Evolutionary conservation across 1,140 invertebrate genomes (phyloP).

Genomic region (Drosophila melanica): DNA sequence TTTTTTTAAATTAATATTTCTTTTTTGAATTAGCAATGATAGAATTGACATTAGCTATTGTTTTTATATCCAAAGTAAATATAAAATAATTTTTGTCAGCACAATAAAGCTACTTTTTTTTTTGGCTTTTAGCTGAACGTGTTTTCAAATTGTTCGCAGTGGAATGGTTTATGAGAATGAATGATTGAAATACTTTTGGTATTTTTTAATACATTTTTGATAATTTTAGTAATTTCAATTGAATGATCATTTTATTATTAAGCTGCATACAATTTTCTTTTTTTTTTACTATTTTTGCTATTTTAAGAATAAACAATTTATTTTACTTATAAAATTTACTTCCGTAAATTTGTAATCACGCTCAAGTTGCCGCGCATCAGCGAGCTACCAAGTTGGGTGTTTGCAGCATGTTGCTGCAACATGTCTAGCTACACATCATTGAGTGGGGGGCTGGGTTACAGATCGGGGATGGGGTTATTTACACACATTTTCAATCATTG

Average conservation of each 20-base stretch:
- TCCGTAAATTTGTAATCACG: constrained; percentile 11
- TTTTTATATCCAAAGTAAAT: too few species aligned
- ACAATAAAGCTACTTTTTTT: background rate
- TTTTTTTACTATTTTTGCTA: too few species aligned
- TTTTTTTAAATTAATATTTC: background rate
- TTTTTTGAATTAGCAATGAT: too few species aligned
- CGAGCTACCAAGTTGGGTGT: constrained; percentile 26
- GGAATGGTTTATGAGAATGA: background rate
- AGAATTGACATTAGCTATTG: too few species aligned
- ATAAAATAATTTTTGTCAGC: too few species aligned
- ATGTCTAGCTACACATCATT: constrained; percentile 42
- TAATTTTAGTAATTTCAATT: too few species aligned
- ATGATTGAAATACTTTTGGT: too few species aligned
- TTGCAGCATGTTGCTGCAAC: constrained; percentile 73
- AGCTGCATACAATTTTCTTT: too few species aligned
- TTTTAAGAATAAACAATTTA: too few species aligned
- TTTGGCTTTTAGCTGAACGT: background rate
- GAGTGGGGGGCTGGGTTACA: constrained; percentile 27
- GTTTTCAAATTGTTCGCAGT: background rate
- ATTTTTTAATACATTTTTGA: too few species aligned
- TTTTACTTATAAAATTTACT: too few species aligned
- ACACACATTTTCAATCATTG: constrained; percentile 60
- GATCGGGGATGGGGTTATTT: constrained; percentile 19
- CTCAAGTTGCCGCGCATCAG: constrained; percentile 12
- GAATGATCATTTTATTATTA: too few species aligned